phyloP scores from a whole-genome alignment of 2,888 invertebrate species.

The Mantis religiosa region DNA sequence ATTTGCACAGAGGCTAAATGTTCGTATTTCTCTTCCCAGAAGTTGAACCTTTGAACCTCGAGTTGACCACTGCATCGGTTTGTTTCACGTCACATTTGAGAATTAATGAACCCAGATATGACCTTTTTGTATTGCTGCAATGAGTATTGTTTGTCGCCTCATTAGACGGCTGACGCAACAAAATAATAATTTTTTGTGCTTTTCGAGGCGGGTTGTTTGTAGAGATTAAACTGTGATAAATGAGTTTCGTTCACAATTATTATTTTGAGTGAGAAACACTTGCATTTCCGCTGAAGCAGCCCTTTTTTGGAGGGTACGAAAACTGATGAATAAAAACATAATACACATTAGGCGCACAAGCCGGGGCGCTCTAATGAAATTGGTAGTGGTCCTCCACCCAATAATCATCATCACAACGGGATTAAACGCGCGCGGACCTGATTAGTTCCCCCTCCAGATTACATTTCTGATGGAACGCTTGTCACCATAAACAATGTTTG shows the following conservation, averaged over 20 bases:
- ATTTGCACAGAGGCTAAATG: too few species aligned
- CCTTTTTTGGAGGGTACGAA: background rate
- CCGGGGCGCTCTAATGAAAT: background rate
- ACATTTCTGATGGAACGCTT: background rate
- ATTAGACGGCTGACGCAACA: background rate
- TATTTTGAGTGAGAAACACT: background rate
- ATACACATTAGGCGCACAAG: background rate
- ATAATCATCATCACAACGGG: background rate
- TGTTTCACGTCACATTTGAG: background rate
- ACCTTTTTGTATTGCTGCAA: background rate
- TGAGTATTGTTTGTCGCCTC: background rate
- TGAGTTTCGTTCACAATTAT: background rate
- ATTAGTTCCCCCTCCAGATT: background rate
- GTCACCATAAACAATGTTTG: background rate
- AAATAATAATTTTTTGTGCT: background rate
- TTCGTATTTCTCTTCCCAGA: too few species aligned
- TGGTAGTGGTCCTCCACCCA: background rate
- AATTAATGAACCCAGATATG: background rate
- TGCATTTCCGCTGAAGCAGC: background rate
- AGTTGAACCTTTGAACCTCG: too few species aligned
- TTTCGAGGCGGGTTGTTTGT: background rate
- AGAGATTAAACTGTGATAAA: background rate
- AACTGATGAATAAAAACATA: background rate
- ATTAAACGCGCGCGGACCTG: background rate
- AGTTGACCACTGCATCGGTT: too few species aligned